A percentile compares a stretch with the other conserved stretches of the same genome.
phyloP scores from a whole-genome alignment of 2,797 vertebrate genomes.

The Peromyscus nudipes region DNA sequence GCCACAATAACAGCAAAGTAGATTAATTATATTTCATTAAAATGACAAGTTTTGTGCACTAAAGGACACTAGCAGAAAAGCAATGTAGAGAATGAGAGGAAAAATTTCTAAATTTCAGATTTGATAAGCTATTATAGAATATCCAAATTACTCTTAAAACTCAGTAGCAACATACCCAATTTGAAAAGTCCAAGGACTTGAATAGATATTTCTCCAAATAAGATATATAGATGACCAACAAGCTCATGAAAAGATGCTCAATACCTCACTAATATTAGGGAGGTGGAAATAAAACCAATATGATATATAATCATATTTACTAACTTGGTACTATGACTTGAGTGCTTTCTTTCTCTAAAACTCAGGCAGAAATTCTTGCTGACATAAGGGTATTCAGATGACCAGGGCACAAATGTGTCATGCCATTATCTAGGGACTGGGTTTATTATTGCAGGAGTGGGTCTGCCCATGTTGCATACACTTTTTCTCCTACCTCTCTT shows the following conservation, averaged over 20 bases:
- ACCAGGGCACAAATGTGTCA: background rate
- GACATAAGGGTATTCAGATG: background rate
- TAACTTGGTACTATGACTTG: background rate
- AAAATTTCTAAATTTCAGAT: background rate
- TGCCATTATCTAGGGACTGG: background rate
- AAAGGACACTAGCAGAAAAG: background rate
- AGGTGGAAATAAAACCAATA: background rate
- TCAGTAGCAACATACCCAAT: background rate
- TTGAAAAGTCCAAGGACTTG: background rate
- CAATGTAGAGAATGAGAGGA: background rate
- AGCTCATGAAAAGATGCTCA: background rate
- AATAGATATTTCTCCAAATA: background rate
- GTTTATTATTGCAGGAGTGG: background rate
- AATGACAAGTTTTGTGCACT: background rate
- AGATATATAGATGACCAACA: background rate
- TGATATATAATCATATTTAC: background rate
- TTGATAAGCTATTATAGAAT: background rate
- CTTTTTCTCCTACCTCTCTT: background rate
- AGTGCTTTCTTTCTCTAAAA: background rate
- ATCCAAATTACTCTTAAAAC: background rate
- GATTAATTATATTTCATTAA: background rate
- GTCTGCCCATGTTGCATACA: background rate
- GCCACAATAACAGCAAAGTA: background rate
- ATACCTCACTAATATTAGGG: background rate
- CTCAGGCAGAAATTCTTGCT: background rate